Evolutionary conservation across 2,797 vertebrate species (phyloP).

Genomic region (Simalia tracyae): DNA sequence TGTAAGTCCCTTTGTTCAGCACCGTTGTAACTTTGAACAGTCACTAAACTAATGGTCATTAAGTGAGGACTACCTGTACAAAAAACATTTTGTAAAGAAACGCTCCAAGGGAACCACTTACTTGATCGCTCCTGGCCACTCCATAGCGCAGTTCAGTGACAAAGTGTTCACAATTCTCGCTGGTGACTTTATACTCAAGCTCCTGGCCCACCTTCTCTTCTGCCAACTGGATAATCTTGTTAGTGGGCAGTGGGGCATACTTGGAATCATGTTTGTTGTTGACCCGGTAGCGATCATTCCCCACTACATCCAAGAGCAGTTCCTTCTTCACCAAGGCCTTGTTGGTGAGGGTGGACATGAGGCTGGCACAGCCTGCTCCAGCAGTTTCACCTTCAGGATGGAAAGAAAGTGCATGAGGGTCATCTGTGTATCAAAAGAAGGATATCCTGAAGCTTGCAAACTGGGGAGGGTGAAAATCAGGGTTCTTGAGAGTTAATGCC

Average conservation of each 20-base stretch:
- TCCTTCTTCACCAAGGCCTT: conserved; percentile 82
- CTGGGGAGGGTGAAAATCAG: too few relatives aligned
- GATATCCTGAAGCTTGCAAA: neutral
- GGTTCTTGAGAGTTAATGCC: too few relatives aligned
- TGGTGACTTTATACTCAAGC: conserved; percentile 76
- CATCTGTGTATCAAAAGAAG: neutral
- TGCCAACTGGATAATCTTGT: conserved; percentile 74
- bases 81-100: neutral
- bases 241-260: conserved; percentile 60
- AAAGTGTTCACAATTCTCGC: conserved; percentile 88
- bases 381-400: conserved; percentile 70
- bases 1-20: neutral
- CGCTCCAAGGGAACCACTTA: neutral
- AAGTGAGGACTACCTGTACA: neutral
- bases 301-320: conserved; percentile 74
- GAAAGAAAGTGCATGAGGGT: neutral
- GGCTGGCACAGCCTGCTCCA: conserved; percentile 70
- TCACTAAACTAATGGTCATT: neutral
- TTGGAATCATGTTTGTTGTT: conserved; percentile 81
- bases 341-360: conserved; percentile 80
- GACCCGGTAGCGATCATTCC: conserved; percentile 71
- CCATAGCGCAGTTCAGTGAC: conserved; percentile 83
- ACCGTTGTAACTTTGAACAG: neutral
- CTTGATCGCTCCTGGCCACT: conserved; percentile 81
- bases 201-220: conserved; percentile 66